Percentiles rank a stretch among this genome's conserved stretches.
Evolutionary conservation across 2,797 vertebrate genomes (phyloP).

Genomic region (Urosaurus nigricauda): DNA sequence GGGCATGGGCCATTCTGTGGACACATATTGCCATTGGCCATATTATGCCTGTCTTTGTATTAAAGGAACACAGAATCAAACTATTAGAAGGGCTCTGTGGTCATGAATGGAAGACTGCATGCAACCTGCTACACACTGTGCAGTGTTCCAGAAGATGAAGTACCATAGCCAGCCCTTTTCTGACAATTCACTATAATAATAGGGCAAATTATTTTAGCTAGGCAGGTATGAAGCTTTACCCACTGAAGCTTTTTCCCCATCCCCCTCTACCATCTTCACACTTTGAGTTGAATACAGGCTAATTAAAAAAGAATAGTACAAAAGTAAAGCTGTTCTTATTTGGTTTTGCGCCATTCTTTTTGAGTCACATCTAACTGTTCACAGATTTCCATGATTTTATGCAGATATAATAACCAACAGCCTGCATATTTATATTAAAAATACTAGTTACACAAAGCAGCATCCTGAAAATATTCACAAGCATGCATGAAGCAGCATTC

Average conservation of each 20-base stretch:
- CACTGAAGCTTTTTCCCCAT: conserved; percentile 1
- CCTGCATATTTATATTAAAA: conserved; percentile 21
- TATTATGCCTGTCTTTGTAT: not conserved
- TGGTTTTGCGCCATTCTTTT: no score
- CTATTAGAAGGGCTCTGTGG: not conserved
- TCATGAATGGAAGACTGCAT: not conserved
- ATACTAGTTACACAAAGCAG: not conserved
- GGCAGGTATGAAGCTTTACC: conserved; percentile 14
- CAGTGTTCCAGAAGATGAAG: not conserved
- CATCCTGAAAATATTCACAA: not conserved
- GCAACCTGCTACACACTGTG: not conserved
- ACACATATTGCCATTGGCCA: no score
- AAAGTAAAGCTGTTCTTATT: no score
- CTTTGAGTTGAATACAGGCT: not conserved
- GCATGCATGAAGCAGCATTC: not conserved
- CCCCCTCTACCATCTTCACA: not conserved
- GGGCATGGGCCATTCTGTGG: no score
- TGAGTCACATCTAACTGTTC: no score
- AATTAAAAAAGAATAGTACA: no score
- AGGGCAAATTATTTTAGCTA: not conserved
- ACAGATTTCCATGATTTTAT: not conserved
- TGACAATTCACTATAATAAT: conserved; percentile 51
- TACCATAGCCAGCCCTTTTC: not conserved
- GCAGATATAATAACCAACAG: accelerated
- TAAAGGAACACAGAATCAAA: not conserved